A percentile compares a stretch with the other conserved stretches of the same genome.
These are phyloP conservation scores for Philantomba maxwellii DNA, from an alignment of 2,113 vertebrate species.

Conservation along the genomic window DNA sequence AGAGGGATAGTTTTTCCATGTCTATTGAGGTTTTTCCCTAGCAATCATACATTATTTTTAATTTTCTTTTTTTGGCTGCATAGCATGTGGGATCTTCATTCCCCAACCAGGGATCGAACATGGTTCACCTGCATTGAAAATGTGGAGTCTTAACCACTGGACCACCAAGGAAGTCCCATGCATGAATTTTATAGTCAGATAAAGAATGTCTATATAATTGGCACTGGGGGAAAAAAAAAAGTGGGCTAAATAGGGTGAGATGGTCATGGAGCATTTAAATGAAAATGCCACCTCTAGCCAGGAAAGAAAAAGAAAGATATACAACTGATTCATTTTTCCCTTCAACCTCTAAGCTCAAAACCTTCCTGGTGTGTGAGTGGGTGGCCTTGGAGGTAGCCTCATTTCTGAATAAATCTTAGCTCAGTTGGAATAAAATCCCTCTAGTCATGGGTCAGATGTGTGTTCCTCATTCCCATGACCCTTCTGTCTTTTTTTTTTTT, in stretches of 20 bases:
- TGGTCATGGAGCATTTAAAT: background rate
- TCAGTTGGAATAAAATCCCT: background rate
- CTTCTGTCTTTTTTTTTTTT: background rate
- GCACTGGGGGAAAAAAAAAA: background rate
- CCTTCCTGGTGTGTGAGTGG: background rate
- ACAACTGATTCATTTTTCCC: background rate
- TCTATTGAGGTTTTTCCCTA: background rate
- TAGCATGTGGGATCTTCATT: background rate
- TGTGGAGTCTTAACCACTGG: background rate
- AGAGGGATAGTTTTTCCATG: background rate
- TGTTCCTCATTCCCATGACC: background rate
- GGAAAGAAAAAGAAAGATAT: background rate
- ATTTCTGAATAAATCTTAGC: background rate
- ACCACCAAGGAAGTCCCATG: background rate
- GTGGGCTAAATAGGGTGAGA: background rate
- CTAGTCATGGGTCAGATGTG: accelerated
- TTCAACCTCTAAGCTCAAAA: background rate
- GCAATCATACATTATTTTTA: background rate
- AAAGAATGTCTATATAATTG: background rate
- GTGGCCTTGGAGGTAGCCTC: background rate
- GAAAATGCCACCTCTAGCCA: background rate
- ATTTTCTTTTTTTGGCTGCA: background rate
- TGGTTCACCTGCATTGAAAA: background rate
- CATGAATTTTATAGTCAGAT: background rate
- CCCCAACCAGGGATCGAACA: background rate